These are phyloP conservation scores for Corythornis vintsioides DNA, from an alignment of 2,113 vertebrate species.

Conservation along the genomic window DNA sequence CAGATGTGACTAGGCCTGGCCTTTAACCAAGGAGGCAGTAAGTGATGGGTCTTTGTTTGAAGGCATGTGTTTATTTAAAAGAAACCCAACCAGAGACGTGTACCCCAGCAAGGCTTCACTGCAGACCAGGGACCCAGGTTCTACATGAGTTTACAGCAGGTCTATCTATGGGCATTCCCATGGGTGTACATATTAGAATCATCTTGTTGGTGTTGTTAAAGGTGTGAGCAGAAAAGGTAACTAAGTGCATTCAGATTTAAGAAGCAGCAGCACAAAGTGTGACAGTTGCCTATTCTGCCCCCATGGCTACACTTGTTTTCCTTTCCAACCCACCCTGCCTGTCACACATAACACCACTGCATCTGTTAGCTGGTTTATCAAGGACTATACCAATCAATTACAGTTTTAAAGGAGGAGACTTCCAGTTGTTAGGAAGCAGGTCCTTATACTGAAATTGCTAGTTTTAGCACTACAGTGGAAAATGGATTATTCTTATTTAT, in stretches of 20 bases:
- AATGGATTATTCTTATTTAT: neutral
- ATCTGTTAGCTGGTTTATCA: slow-evolving; percentile 69
- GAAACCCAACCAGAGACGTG: neutral
- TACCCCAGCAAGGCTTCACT: neutral
- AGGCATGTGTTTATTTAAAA: neutral
- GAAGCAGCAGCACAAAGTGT: slow-evolving; percentile 83
- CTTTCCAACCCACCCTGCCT: neutral
- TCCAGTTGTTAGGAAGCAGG: neutral
- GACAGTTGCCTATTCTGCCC: slow-evolving; percentile 79
- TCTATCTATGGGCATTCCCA: neutral
- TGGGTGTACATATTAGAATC: slow-evolving; percentile 23
- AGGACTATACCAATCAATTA: slow-evolving; percentile 10
- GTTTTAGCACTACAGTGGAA: neutral
- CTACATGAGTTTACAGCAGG: slow-evolving; percentile 7
- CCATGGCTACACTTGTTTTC: neutral
- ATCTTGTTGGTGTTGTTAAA: neutral
- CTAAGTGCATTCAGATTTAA: slow-evolving; percentile 85
- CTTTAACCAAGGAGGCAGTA: slow-evolving; percentile 60
- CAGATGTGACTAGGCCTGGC: slow-evolving; percentile 34
- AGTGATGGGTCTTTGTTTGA: slow-evolving; percentile 50
- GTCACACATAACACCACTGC: slow-evolving; percentile 67
- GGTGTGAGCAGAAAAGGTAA: slow-evolving; percentile 63
- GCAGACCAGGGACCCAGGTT: neutral
- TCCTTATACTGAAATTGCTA: neutral
- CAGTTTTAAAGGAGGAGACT: neutral